Conservation (phyloP, 2,888 invertebrate species). For the Troides aeacus region DNA sequence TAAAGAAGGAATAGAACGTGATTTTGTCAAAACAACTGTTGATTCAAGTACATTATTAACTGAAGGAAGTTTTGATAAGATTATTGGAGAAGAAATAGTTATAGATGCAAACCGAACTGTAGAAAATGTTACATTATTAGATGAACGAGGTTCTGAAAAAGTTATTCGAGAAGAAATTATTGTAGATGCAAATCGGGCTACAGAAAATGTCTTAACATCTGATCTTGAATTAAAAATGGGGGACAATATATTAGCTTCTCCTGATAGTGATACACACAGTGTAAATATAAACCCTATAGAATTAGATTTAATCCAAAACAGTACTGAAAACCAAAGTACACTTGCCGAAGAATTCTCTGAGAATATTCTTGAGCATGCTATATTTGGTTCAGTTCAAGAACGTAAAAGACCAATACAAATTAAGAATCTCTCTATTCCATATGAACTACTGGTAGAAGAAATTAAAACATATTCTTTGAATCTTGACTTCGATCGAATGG, state of each 20-base stretch:
- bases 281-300: neutral
- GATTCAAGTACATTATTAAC: neutral
- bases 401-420: constrained; percentile 53
- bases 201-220: no score
- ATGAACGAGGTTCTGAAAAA: no score
- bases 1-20: neutral
- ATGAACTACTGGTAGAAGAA: constrained; percentile 58
- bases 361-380: constrained; percentile 72
- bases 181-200: no score
- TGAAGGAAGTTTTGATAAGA: neutral
- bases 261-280: neutral
- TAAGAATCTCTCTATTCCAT: constrained; percentile 47
- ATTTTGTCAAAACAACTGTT: neutral
- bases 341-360: constrained; percentile 44
- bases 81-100: neutral
- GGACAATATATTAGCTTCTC: neutral
- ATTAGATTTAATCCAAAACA: constrained; percentile 1
- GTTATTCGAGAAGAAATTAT: no score
- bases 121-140: neutral
- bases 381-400: constrained; percentile 83
- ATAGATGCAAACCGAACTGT: neutral
- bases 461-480: constrained; percentile 61
- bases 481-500: constrained; percentile 55
- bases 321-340: neutral
- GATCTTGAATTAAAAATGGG: neutral